Evolutionary conservation across 2,113 vertebrate species (phyloP).

Genomic region (Amia ocellicauda): DNA sequence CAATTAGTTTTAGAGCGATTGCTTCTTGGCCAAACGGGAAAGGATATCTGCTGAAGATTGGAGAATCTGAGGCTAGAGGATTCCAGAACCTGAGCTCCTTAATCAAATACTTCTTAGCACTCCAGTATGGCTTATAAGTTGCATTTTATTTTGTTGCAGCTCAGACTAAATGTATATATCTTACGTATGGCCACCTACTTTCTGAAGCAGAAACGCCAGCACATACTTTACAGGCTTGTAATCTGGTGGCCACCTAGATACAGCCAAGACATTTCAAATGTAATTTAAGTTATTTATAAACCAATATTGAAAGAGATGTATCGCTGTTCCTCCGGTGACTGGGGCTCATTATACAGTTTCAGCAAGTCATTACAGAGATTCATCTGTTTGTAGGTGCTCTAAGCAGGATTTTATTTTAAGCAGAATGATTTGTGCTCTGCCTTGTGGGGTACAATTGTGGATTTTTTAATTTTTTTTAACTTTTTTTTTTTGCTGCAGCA

Average conservation of each 20-base stretch:
- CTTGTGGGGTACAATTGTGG: slow-evolving; percentile 6
- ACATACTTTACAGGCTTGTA: not conserved
- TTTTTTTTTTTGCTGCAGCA: not conserved
- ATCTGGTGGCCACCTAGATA: not conserved
- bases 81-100: slow-evolving; percentile 4
- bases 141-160: not conserved
- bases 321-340: not conserved
- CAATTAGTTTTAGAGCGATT: too few species aligned
- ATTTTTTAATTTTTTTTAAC: not conserved
- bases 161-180: too few species aligned
- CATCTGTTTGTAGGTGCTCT: not conserved
- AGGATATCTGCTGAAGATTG: too few species aligned
- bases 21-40: too few species aligned
- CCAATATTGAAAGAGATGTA: not conserved
- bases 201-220: not conserved
- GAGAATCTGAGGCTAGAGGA: too few species aligned
- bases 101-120: not conserved
- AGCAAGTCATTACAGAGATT: slow-evolving; percentile 13
- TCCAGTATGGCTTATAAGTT: not conserved
- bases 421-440: slow-evolving; percentile 19
- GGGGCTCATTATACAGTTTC: not conserved
- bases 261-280: not conserved
- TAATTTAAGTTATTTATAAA: slow-evolving; percentile 19
- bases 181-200: not conserved
- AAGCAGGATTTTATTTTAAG: slow-evolving; percentile 12